Evolutionary conservation across 2,888 invertebrate species (phyloP).

Genomic region (Gortyna flavago): DNA sequence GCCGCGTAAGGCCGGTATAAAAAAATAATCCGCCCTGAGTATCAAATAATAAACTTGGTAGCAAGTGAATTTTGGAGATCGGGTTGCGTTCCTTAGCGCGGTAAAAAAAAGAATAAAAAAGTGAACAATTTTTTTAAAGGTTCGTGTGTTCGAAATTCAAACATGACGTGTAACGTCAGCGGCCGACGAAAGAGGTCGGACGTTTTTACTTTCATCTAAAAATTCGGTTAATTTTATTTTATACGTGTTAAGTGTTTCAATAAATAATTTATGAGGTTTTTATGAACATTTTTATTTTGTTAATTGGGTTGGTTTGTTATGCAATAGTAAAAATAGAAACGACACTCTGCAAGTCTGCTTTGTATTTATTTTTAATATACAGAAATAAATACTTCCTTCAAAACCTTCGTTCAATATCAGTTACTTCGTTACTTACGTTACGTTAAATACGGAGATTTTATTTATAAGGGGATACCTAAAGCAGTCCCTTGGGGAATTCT

Average conservation of each 20-base stretch:
- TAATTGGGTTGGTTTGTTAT: constrained; percentile 50
- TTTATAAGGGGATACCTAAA: not conserved
- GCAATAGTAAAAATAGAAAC: constrained; percentile 43
- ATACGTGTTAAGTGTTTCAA: constrained; percentile 48
- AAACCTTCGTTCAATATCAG: not conserved
- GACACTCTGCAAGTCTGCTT: not conserved
- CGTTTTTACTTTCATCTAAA: constrained; percentile 80
- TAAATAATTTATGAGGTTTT: constrained; percentile 56
- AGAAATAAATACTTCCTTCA: no score
- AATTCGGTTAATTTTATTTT: constrained; percentile 49
- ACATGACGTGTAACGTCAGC: constrained; percentile 86
- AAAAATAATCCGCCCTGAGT: constrained; percentile 85
- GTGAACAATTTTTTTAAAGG: constrained; percentile 72
- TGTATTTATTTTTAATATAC: not conserved
- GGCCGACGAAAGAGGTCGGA: constrained; percentile 80
- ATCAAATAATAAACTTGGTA: constrained; percentile 90
- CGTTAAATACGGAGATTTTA: not conserved
- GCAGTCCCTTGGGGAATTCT: not conserved
- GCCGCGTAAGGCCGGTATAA: constrained; percentile 79
- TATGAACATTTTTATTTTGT: constrained; percentile 40
- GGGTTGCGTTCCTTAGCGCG: constrained; percentile 82
- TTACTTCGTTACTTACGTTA: not conserved
- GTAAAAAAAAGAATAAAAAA: constrained; percentile 69
- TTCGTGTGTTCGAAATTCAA: constrained; percentile 85
- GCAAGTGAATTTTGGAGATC: constrained; percentile 89